Evolutionary conservation across 2,113 vertebrate genomes (phyloP).

Genomic region (Ivindomyrus marchei): DNA sequence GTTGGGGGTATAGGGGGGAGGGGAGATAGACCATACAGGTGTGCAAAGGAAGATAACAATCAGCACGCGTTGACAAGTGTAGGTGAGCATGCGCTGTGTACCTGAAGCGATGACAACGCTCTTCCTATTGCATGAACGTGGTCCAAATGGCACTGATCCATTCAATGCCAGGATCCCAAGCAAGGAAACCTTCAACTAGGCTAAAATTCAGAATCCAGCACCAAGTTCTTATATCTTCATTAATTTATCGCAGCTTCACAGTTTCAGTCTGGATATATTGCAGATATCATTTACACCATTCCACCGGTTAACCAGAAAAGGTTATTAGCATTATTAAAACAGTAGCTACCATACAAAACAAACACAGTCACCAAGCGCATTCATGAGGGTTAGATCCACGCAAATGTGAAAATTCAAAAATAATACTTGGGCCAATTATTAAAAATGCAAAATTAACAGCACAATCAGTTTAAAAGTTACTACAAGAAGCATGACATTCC

Average conservation of each 20-base stretch:
- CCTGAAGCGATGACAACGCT: slow-evolving; percentile 2
- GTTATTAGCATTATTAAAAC: neutral
- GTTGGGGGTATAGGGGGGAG: neutral
- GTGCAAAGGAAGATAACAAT: slow-evolving; percentile 18
- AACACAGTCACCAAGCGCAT: neutral
- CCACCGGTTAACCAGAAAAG: neutral
- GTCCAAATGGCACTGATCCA: neutral
- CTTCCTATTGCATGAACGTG: slow-evolving; percentile 33
- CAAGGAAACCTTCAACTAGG: slow-evolving; percentile 1
- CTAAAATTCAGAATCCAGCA: neutral
- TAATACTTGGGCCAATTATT: neutral
- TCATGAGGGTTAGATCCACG: neutral
- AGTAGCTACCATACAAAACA: neutral
- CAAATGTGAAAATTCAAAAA: neutral
- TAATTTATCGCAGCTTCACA: neutral
- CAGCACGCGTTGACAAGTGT: slow-evolving; percentile 23
- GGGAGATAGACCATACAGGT: neutral
- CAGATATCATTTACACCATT: neutral
- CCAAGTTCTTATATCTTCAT: neutral
- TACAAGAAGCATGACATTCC: neutral
- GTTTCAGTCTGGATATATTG: neutral
- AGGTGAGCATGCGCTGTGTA: neutral
- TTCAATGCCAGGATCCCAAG: neutral
- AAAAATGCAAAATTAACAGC: neutral
- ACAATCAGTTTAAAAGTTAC: neutral